Percentiles rank a stretch among this genome's conserved stretches.
phyloP scores from a whole-genome alignment of 2,797 vertebrate genomes.

The Spinus pinus region DNA sequence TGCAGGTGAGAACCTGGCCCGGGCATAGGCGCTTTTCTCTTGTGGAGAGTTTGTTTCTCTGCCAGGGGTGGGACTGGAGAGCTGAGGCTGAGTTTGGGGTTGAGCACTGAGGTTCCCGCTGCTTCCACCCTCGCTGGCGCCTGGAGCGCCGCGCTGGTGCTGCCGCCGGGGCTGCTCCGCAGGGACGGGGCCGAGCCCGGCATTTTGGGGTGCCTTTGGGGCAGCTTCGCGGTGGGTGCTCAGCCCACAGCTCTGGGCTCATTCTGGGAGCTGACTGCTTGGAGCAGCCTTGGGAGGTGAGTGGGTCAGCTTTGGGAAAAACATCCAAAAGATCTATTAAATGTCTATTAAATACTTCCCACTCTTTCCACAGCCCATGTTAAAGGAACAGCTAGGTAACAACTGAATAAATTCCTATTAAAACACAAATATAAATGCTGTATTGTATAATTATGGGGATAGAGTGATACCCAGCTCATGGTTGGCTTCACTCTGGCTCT shows the following conservation, averaged over 20 bases:
- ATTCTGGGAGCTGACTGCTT: background rate
- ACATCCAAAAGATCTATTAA: background rate
- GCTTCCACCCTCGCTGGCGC: background rate
- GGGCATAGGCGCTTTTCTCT: background rate
- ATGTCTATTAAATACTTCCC: background rate
- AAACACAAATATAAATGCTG: background rate
- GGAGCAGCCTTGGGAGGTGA: background rate
- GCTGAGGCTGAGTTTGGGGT: background rate
- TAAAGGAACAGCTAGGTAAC: background rate
- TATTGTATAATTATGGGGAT: background rate
- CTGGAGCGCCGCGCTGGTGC: background rate
- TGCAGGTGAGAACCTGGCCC: background rate
- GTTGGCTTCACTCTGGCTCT: background rate
- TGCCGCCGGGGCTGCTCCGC: fast-evolving
- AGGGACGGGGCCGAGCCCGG: fast-evolving
- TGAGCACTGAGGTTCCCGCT: background rate
- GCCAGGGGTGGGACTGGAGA: fast-evolving
- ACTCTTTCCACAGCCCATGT: background rate
- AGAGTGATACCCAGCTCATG: background rate
- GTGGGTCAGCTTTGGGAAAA: background rate
- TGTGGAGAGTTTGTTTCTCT: fast-evolving
- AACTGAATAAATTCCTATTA: background rate
- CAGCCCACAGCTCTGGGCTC: background rate
- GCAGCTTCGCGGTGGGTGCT: background rate
- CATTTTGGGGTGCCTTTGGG: fast-evolving